Conservation (phyloP, 2,888 invertebrate genomes). For the Yponomeuta cagnagella region DNA sequence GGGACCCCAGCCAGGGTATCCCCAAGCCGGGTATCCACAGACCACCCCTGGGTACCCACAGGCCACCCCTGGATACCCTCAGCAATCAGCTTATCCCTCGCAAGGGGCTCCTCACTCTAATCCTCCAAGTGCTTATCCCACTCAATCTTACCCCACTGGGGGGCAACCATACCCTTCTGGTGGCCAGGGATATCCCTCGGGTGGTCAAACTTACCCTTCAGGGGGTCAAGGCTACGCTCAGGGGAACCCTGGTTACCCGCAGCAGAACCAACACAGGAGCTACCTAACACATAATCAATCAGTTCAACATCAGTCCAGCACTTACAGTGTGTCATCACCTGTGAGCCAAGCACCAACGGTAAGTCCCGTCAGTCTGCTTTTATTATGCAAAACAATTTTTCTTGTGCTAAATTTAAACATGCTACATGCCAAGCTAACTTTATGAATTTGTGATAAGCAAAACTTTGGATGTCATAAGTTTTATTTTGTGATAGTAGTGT, state of each 20-base stretch:
- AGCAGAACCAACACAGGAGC: constrained; percentile 37
- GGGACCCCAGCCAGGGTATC: constrained; percentile 49
- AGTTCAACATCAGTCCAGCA: constrained; percentile 32
- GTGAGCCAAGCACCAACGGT: constrained; percentile 19
- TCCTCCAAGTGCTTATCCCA: neutral
- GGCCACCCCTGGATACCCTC: constrained; percentile 26
- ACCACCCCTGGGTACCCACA: constrained; percentile 28
- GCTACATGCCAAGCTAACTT: neutral
- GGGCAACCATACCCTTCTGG: neutral
- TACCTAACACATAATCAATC: constrained; percentile 38
- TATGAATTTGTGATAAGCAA: constrained; percentile 41
- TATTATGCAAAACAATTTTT: neutral
- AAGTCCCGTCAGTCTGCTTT: neutral
- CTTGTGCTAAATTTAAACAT: neutral
- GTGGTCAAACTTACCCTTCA: constrained; percentile 25
- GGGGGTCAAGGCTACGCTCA: constrained; percentile 30
- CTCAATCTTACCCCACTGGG: neutral
- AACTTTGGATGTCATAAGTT: constrained; percentile 26
- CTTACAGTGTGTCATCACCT: constrained; percentile 43
- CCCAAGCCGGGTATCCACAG: constrained; percentile 35
- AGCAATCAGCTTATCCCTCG: constrained; percentile 20
- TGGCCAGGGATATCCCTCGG: constrained; percentile 30
- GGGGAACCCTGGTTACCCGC: constrained; percentile 32
- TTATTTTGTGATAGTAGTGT: neutral
- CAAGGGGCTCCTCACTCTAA: constrained; percentile 11